Evolutionary conservation across 2,113 vertebrate genomes (phyloP).

Genomic region (Scomber colias): DNA sequence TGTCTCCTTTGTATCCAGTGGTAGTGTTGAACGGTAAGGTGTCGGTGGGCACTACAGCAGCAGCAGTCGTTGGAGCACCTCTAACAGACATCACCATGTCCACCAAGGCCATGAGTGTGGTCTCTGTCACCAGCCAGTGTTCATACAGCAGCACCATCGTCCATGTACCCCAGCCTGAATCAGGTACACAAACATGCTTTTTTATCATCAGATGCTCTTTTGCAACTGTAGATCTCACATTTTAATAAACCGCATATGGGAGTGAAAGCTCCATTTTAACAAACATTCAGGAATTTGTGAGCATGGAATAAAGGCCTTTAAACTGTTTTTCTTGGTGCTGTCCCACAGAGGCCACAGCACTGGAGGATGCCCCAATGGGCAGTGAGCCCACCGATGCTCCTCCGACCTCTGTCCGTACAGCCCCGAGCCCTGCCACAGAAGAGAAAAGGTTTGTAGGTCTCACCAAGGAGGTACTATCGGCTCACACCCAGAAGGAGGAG

Average conservation of each 20-base stretch:
- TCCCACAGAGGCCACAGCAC: conserved; percentile 84
- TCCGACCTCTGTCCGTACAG: conserved; percentile 61
- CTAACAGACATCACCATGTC: conserved; percentile 86
- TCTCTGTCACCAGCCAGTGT: conserved; percentile 89
- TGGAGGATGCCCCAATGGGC: conserved; percentile 82
- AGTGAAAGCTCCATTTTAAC: neutral
- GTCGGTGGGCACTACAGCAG: conserved; percentile 62
- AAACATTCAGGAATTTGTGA: neutral
- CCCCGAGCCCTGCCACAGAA: conserved; percentile 72
- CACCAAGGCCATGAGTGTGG: conserved; percentile 87
- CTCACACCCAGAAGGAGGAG: conserved; percentile 93
- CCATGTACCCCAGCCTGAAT: conserved; percentile 88
- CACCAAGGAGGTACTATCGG: conserved; percentile 89
- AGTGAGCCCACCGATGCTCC: conserved; percentile 84
- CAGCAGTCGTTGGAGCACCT: conserved; percentile 77
- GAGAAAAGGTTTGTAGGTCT: conserved; percentile 85
- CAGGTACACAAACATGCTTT: conserved; percentile 79
- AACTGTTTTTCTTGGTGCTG: neutral
- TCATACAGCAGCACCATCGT: conserved; percentile 91
- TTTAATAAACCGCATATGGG: neutral
- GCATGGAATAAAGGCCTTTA: neutral
- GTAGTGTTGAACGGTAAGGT: conserved; percentile 77
- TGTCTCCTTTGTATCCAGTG: conserved; percentile 62
- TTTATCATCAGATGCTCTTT: neutral
- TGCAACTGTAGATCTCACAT: neutral